Conservation (phyloP, 2,113 vertebrate species). For the Leucoraja erinaceus region DNA sequence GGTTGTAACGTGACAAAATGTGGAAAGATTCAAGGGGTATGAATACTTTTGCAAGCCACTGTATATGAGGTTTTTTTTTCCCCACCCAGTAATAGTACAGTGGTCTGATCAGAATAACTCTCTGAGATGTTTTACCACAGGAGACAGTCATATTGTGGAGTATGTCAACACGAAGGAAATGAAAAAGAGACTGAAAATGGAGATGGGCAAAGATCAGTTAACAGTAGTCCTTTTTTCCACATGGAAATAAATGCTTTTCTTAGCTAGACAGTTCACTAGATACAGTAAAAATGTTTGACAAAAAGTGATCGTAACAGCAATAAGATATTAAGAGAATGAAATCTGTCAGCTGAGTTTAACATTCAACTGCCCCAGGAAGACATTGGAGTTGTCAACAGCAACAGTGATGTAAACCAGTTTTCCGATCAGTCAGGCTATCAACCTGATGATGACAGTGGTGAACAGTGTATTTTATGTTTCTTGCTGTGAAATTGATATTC, state of each 20-base stretch:
- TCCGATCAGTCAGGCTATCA: neutral
- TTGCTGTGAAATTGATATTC: neutral
- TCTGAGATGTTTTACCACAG: neutral
- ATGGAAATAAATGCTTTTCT: neutral
- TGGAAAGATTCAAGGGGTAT: no score
- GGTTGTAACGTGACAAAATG: no score
- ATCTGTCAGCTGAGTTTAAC: neutral
- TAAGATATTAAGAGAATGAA: neutral
- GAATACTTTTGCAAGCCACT: no score
- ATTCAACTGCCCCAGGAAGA: neutral
- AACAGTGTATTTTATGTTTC: neutral
- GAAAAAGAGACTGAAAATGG: neutral
- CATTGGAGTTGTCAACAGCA: neutral
- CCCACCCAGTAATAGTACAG: neutral
- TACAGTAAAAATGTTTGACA: neutral
- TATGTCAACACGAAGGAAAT: neutral
- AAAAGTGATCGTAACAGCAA: neutral
- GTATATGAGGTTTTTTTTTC: no score
- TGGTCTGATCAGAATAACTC: neutral
- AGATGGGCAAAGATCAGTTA: neutral
- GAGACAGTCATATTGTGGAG: neutral
- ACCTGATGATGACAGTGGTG: neutral
- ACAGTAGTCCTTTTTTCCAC: neutral
- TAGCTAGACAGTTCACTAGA: neutral
- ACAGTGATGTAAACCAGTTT: neutral